phyloP scores from a whole-genome alignment of 2,888 invertebrate species.

The Itoplectis maculator region DNA sequence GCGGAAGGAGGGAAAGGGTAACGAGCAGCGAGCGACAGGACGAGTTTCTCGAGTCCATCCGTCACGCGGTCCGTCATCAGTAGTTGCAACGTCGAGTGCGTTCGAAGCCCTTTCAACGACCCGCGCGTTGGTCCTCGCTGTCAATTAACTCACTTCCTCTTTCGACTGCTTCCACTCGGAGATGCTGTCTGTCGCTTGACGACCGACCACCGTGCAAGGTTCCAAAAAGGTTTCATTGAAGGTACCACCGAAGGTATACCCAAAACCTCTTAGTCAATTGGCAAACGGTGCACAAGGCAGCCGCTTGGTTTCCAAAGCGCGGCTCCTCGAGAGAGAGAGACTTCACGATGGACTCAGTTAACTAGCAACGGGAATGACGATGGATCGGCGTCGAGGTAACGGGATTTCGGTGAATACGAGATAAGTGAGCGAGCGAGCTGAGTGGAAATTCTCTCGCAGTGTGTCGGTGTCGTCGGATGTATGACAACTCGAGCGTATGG shows the following conservation, averaged over 20 bases:
- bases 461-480: background rate
- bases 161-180: constrained; percentile 2
- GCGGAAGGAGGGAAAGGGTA: background rate
- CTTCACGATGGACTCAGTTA: background rate
- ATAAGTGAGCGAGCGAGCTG: background rate
- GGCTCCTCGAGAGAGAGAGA: background rate
- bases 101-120: background rate
- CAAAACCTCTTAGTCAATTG: background rate
- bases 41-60: constrained; percentile 31
- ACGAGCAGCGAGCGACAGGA: background rate
- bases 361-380: background rate
- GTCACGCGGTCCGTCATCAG: constrained; percentile 35
- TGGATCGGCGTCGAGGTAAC: no score
- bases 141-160: constrained; percentile 37
- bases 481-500: constrained; percentile 23
- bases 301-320: background rate
- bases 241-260: background rate
- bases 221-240: no score
- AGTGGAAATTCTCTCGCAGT: background rate
- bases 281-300: background rate
- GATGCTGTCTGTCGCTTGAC: background rate
- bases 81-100: constrained; percentile 11
- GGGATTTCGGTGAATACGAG: background rate
- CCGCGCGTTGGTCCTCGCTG: constrained; percentile 29
- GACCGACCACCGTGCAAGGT: no score